Percentiles rank a stretch among this genome's conserved stretches.
These are phyloP conservation scores for Poeciliopsis prolifica DNA, from an alignment of 2,113 vertebrate species.

Conservation along the genomic window DNA sequence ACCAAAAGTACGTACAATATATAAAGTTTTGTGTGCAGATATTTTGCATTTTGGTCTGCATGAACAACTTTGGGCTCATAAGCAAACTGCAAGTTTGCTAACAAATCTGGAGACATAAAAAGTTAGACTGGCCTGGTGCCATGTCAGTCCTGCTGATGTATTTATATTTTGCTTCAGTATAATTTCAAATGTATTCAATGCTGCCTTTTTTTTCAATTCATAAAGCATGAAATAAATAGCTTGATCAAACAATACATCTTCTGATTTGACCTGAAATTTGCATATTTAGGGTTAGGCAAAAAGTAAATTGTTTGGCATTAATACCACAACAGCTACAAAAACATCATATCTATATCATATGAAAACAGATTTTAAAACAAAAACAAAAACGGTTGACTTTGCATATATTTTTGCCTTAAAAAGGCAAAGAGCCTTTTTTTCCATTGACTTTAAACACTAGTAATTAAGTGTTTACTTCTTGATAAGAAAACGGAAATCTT, in stretches of 20 bases:
- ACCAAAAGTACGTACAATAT: neutral
- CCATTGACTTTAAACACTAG: neutral
- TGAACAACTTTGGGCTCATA: neutral
- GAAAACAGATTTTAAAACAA: too few species aligned
- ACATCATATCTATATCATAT: neutral
- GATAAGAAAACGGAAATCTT: neutral
- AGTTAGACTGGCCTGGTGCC: neutral
- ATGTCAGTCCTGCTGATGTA: neutral
- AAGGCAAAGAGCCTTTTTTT: neutral
- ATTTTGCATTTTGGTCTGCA: neutral
- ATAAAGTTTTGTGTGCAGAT: neutral
- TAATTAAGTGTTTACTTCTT: neutral
- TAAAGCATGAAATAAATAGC: neutral
- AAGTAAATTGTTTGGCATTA: neutral
- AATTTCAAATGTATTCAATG: neutral
- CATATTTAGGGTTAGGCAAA: neutral
- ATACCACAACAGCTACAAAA: neutral
- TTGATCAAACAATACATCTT: neutral
- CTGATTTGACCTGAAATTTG: neutral
- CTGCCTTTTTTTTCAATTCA: too few species aligned
- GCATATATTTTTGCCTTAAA: neutral
- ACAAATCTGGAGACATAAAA: too few species aligned
- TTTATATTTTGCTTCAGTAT: neutral
- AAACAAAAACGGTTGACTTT: neutral
- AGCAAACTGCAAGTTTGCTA: neutral